Percentiles rank a stretch among this genome's conserved stretches.
These are phyloP conservation scores for Crotalus viridis DNA, from an alignment of 2,113 vertebrate genomes.

Conservation along the genomic window DNA sequence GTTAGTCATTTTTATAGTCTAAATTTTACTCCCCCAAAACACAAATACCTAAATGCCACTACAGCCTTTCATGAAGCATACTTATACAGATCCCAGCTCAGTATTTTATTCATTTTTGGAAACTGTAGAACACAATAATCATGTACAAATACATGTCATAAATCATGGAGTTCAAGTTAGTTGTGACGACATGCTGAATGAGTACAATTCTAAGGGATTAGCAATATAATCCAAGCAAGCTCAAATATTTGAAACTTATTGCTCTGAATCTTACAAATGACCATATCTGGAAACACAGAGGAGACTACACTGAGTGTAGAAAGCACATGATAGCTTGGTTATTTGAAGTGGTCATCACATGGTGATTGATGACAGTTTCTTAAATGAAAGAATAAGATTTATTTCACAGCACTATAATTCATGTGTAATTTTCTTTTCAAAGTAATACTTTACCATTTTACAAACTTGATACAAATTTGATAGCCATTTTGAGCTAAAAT, in stretches of 20 bases:
- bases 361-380: not conserved
- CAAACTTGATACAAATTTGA: not conserved
- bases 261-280: not conserved
- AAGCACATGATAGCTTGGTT: not conserved
- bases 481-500: not conserved
- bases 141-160: not conserved
- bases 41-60: not conserved
- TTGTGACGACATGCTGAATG: not conserved
- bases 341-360: not conserved
- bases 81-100: not conserved
- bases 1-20: not conserved
- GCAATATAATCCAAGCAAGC: not conserved
- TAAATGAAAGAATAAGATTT: not conserved
- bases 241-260: not conserved
- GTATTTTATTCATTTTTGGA: not conserved
- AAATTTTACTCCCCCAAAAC: not conserved
- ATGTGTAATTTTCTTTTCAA: not conserved
- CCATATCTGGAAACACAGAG: not conserved
- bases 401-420: not conserved
- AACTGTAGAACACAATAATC: not conserved
- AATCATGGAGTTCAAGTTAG: not conserved
- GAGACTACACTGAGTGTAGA: not conserved
- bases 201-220: not conserved
- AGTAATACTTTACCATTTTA: accelerated
- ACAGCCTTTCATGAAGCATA: not conserved